These are phyloP conservation scores for Drosophila nigricruria DNA, from an alignment of 2,888 invertebrate species.

Conservation along the genomic window DNA sequence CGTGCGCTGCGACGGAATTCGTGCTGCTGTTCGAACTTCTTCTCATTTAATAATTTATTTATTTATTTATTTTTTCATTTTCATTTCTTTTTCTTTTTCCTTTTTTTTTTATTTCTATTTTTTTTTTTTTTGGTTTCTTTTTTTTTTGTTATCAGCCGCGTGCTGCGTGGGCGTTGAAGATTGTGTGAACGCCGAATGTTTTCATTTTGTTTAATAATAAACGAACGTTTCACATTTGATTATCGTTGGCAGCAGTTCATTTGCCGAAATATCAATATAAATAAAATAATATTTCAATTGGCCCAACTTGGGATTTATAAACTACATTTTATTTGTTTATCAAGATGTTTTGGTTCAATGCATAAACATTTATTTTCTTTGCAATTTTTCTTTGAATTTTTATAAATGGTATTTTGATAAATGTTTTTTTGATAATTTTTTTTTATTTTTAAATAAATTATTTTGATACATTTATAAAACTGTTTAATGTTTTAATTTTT, in stretches of 20 bases:
- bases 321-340: neutral
- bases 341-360: neutral
- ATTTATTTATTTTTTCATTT: slow-evolving; percentile 6
- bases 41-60: slow-evolving; percentile 11
- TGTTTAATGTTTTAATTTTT: too few relatives aligned
- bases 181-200: slow-evolving; percentile 24
- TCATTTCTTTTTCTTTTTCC: neutral
- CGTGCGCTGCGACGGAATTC: slow-evolving; percentile 56
- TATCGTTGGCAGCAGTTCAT: slow-evolving; percentile 21
- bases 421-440: neutral
- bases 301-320: neutral
- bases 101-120: too few relatives aligned
- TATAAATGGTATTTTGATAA: neutral
- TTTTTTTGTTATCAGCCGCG: slow-evolving; percentile 29
- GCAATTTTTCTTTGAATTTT: neutral
- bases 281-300: slow-evolving; percentile 16
- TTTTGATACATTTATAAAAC: too few relatives aligned
- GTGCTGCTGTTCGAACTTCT: slow-evolving; percentile 25
- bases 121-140: neutral
- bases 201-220: slow-evolving; percentile 34
- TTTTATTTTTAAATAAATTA: neutral
- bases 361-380: neutral
- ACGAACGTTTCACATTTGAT: slow-evolving; percentile 31
- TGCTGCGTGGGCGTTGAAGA: slow-evolving; percentile 36
- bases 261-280: slow-evolving; percentile 3